Conservation (phyloP, 2,113 vertebrate genomes). For the Arvicanthis niloticus region DNA sequence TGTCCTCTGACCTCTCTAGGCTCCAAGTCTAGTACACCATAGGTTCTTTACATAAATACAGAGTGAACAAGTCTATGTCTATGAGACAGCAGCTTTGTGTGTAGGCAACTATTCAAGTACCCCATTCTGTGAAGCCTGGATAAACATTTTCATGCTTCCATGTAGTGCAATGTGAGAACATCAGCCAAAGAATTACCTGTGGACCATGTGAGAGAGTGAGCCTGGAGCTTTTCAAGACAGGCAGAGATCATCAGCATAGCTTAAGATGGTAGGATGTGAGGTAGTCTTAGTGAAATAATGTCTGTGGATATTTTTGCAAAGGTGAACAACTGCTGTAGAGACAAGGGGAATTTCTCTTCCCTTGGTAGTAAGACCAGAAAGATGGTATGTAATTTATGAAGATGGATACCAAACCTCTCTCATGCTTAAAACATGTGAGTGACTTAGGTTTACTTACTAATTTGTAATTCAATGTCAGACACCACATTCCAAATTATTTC, state of each 20-base stretch:
- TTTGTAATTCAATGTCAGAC: background rate
- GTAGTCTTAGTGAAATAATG: background rate
- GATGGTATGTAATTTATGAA: background rate
- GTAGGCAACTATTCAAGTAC: background rate
- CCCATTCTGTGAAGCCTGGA: background rate
- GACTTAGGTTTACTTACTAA: background rate
- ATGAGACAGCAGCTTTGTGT: background rate
- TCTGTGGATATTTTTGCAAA: background rate
- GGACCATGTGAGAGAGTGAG: background rate
- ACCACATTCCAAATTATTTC: background rate
- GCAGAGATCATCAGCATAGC: background rate
- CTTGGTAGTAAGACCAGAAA: background rate
- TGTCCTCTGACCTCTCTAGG: background rate
- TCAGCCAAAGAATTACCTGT: background rate
- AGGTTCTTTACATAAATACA: background rate
- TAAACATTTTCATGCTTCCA: background rate
- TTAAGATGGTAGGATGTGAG: background rate
- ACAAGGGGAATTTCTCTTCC: background rate
- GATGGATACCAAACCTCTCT: background rate
- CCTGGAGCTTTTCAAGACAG: background rate
- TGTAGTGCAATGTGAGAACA: background rate
- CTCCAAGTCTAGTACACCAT: background rate
- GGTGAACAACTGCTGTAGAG: background rate
- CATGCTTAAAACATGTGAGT: background rate
- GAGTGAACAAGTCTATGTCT: background rate